Percentiles rank a stretch among this genome's conserved stretches.
Conservation (phyloP, 64 coral and sea anemone genomes). For the Pocillopora verrucosa region DNA sequence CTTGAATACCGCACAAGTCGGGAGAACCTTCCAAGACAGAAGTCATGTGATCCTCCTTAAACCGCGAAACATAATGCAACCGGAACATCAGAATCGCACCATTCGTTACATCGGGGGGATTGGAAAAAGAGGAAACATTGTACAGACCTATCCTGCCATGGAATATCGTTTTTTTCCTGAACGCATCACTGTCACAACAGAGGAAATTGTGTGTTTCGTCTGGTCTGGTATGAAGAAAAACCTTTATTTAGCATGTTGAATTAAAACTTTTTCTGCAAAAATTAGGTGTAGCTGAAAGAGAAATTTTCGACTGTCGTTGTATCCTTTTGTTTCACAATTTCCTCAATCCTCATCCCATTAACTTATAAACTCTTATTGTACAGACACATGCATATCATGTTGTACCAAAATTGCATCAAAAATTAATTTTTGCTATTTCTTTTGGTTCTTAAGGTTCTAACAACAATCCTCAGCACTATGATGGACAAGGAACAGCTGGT, state of each 20-base stretch:
- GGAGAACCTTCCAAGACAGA: slow-evolving; percentile 56
- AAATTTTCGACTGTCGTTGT: no score
- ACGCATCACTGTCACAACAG: slow-evolving; percentile 23
- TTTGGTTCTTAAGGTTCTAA: neutral
- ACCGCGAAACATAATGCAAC: neutral
- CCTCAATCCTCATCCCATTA: no score
- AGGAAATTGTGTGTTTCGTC: slow-evolving; percentile 19
- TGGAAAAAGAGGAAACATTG: slow-evolving; percentile 36
- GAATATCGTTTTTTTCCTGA: slow-evolving; percentile 44
- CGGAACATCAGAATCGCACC: slow-evolving; percentile 17
- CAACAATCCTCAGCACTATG: neutral
- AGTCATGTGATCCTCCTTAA: slow-evolving; percentile 56
- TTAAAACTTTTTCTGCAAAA: no score
- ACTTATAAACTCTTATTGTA: neutral
- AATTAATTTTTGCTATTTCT: neutral
- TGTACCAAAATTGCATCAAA: neutral
- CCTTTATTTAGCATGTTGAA: no score
- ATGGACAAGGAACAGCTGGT: slow-evolving; percentile 17
- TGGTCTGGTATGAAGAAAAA: slow-evolving; percentile 17
- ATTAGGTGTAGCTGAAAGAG: no score
- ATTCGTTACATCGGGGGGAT: slow-evolving; percentile 11
- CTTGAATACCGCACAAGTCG: slow-evolving; percentile 46
- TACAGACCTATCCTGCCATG: slow-evolving; percentile 32
- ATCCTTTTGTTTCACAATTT: no score
- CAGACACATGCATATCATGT: neutral